Percentiles rank a stretch among this genome's conserved stretches.
Evolutionary conservation across 2,888 invertebrate species (phyloP).

Genomic region (Epirrita christyi): DNA sequence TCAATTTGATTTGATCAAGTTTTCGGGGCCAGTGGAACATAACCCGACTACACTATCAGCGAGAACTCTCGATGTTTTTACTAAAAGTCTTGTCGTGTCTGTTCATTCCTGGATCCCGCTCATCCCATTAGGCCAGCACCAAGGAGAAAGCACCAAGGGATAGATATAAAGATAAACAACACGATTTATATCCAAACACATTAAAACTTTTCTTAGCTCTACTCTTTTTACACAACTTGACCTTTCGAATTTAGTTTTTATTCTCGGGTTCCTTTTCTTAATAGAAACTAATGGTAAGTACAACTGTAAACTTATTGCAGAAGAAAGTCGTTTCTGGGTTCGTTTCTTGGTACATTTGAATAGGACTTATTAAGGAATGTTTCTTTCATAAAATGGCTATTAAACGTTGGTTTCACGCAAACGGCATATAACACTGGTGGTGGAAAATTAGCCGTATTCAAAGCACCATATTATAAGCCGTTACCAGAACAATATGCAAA

Average conservation of each 20-base stretch:
- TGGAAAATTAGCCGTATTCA: slow-evolving; percentile 35
- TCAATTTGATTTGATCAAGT: too few species aligned
- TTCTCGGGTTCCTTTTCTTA: slow-evolving; percentile 40
- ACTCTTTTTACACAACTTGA: slow-evolving; percentile 47
- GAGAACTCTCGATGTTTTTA: too few species aligned
- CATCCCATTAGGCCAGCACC: slow-evolving; percentile 38
- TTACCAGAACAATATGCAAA: slow-evolving; percentile 35
- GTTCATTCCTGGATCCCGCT: slow-evolving; percentile 27
- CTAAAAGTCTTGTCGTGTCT: not conserved
- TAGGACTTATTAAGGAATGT: slow-evolving; percentile 29
- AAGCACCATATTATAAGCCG: slow-evolving; percentile 24
- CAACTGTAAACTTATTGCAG: slow-evolving; percentile 39
- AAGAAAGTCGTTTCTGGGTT: slow-evolving; percentile 17
- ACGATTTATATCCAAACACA: slow-evolving; percentile 72
- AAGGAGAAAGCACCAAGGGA: slow-evolving; percentile 47
- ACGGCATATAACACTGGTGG: slow-evolving; percentile 22
- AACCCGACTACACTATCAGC: too few species aligned
- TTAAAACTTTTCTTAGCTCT: slow-evolving; percentile 66
- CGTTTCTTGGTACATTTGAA: slow-evolving; percentile 12
- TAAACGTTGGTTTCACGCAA: slow-evolving; percentile 35
- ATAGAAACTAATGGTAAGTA: slow-evolving; percentile 31
- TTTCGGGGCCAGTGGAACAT: too few species aligned
- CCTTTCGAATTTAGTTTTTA: slow-evolving; percentile 53
- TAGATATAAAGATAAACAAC: slow-evolving; percentile 72
- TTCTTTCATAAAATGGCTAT: slow-evolving; percentile 27